Evolutionary conservation across 2,113 vertebrate species (phyloP).

Genomic region (Panthera leo): DNA sequence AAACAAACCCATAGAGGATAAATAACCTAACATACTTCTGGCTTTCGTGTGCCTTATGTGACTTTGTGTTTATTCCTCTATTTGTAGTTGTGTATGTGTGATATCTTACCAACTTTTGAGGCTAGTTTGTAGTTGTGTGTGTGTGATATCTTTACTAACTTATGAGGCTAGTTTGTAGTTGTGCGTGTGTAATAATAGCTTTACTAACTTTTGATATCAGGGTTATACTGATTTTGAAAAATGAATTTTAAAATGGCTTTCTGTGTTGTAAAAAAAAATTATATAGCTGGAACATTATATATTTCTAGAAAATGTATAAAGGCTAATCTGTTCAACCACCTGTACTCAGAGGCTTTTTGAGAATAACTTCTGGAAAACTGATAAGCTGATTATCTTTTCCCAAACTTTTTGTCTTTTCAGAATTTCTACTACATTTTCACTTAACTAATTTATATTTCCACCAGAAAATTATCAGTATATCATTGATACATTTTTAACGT

Average conservation of each 20-base stretch:
- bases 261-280: background rate
- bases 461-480: background rate
- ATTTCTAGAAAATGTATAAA: background rate
- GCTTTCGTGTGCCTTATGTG: background rate
- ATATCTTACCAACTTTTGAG: too few relatives aligned
- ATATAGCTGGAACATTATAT: background rate
- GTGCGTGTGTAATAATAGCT: background rate
- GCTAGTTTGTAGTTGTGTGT: background rate
- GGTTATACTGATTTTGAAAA: background rate
- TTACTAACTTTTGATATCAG: background rate
- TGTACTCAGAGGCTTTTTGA: background rate
- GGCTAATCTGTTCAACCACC: background rate
- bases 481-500: background rate
- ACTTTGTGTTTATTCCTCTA: background rate
- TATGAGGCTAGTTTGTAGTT: background rate
- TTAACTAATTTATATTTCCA: background rate
- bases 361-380: background rate
- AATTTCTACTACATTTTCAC: background rate
- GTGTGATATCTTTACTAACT: background rate
- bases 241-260: background rate
- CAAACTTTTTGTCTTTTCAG: background rate
- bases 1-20: background rate
- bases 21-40: background rate
- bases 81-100: background rate
- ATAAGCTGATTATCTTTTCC: background rate